Evolutionary conservation across 2,113 vertebrate genomes (phyloP).

Genomic region (Clarias magur): DNA sequence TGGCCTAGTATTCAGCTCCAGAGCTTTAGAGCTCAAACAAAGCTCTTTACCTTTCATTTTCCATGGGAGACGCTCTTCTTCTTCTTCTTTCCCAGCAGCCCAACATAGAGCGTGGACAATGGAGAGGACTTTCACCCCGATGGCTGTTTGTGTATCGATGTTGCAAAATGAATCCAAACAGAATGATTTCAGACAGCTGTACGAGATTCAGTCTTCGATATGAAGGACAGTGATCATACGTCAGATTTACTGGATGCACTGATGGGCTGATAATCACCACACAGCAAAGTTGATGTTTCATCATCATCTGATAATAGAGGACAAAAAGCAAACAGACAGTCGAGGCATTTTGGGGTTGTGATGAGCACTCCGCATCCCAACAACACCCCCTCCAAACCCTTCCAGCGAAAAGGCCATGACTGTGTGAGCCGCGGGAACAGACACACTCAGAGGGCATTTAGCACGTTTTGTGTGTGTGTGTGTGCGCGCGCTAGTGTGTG

Average conservation of each 20-base stretch:
- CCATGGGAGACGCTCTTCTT: neutral
- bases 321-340: neutral
- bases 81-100: neutral
- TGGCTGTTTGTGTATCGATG: neutral
- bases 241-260: conserved; percentile 3
- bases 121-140: neutral
- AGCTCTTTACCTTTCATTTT: conserved; percentile 34
- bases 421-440: conserved; percentile 6
- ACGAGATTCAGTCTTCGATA: neutral
- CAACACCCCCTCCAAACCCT: neutral
- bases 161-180: neutral
- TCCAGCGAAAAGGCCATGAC: neutral
- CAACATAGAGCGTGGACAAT: neutral
- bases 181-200: neutral
- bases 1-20: conserved; percentile 24
- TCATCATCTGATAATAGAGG: neutral
- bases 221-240: neutral
- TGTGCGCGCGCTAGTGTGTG: too few relatives aligned
- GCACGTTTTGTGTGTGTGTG: conserved; percentile 19
- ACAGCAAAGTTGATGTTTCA: neutral
- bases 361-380: neutral
- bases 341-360: neutral
- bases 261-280: neutral
- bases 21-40: conserved; percentile 24
- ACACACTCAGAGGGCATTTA: conserved; percentile 1